Evolutionary conservation across 2,888 invertebrate species (phyloP), one percentile per base, ranked within the genome.

Genomic region (Dasysyrphus albostriatus): DNA sequence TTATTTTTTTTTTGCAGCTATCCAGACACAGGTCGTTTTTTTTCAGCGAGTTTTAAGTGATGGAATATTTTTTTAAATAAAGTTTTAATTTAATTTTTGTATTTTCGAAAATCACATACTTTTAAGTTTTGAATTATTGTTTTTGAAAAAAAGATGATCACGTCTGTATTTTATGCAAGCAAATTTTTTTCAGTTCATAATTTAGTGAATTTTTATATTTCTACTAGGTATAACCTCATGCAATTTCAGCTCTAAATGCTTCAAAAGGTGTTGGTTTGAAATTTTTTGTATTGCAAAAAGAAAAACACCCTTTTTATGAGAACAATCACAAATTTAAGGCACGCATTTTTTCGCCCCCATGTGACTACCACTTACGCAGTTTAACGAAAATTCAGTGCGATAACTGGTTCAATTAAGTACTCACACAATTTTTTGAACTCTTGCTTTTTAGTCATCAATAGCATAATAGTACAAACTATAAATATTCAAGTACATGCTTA

Each of bases 341-440:
- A 67, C 34, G 34, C 47, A 67, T 19, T 12, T 16, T 14, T 37
- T 67, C 49, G 19, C 32, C 34, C 49, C 51, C 39, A 39, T 24
- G 67, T 7, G 47, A 14, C 19, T 39, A 24, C n/a, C 10, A n/a
- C n/a, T n/a, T 14, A 63, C 3, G 12, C 4, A 19, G 24, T 39
- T 44, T 10, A 44, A 29, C 24, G 5, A n/a, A 44, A 63, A 47
- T 10, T 12, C 42, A 74, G 59, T 59, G 58, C 37, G 47, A 70
- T 59, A 56, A 65, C 63, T 54, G 39, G 16, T 58, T 76, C 76
- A 63, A 70, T 44, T 56, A 58, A 51, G 44, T 42, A 69, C 29
- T 69, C 59, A 9, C 67, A 34, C 29, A 14, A 32, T 6, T n/a
- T 44, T 10, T 42, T 19, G 56, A 24, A 44, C 39, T n/a, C 9